Base-by-base conservation (phyloP, 2,113 vertebrate genomes). In the Galbula dea region DNA sequence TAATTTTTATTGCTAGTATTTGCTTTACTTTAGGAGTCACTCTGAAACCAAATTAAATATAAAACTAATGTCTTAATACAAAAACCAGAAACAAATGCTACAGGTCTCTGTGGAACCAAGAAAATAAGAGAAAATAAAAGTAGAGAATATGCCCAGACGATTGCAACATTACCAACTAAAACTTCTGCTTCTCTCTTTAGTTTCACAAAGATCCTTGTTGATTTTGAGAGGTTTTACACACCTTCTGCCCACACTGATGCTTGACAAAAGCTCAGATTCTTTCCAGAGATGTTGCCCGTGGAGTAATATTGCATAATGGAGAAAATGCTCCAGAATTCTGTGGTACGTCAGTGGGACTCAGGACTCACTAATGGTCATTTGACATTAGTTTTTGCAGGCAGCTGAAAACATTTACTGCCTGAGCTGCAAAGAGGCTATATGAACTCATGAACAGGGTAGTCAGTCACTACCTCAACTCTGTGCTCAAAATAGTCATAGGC, bases 41-140 rank as follows among this genome's bases (percentile, higher is more conserved):
- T 90, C 57, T 71, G 46, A 83, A 85, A 80, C 11, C 9, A 91
- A 94, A 83, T 48, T 29, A 77, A 88, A 87, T 82, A 83, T 62
- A 87, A 94, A 83, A 71, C 6, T 6, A 30, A 37, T 62, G 4
- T 32, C 36, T 69, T 89, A 77, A 71, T 71, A 68, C 3, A 61
- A 93, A 62, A 74, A 8, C 0, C 29, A 46, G 27, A 79, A 89
- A 71, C 4, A 84, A 87, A 77, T 48, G 76, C 5, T 54, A 45
- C 23, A 32, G 10, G 20, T 46, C 23, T 66, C 55, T 59, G 9
- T 39, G 71, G 63, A 92, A 77, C 9, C 8, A 78, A 54, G 34
- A 62, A 79, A 83, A 66, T n/a, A 69, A 76, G 32, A 41, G 30
- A 89, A 89, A 85, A 12, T 39, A 10, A 85, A 88, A 36, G 13